Percentiles rank a stretch among this genome's conserved stretches.
These are phyloP conservation scores for Gila orcuttii DNA, from an alignment of 2,113 vertebrate genomes.

Conservation along the genomic window DNA sequence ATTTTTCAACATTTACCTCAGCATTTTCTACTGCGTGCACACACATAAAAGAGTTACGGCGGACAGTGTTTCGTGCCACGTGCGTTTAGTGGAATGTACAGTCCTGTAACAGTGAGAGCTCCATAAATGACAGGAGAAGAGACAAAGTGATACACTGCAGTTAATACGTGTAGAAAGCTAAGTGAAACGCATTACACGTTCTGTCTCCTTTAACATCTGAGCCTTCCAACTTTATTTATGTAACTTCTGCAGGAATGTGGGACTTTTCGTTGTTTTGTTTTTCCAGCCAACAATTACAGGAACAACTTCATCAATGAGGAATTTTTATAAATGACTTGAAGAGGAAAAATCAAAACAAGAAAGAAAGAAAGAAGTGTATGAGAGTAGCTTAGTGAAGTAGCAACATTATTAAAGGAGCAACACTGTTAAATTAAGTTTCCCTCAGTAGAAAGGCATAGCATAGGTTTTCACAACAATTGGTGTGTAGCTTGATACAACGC, in stretches of 20 bases:
- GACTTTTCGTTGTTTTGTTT: slow-evolving; percentile 64
- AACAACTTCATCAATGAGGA: slow-evolving; percentile 69
- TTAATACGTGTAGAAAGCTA: slow-evolving; percentile 4
- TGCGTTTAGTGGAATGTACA: slow-evolving; percentile 6
- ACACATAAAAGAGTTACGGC: slow-evolving; percentile 24
- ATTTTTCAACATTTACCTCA: slow-evolving; percentile 50
- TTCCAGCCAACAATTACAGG: slow-evolving; percentile 64
- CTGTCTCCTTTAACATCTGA: slow-evolving; percentile 25
- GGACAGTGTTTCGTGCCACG: background rate
- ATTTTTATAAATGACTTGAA: slow-evolving; percentile 58
- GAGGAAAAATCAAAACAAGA: background rate
- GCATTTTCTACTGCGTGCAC: slow-evolving; percentile 35
- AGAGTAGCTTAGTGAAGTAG: background rate
- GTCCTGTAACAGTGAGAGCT: background rate
- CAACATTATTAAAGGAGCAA: background rate
- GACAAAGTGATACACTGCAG: background rate
- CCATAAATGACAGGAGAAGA: background rate
- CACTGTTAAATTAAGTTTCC: background rate
- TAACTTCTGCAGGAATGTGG: slow-evolving; percentile 63
- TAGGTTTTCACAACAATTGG: background rate
- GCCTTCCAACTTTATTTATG: slow-evolving; percentile 66
- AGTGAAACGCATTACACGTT: slow-evolving; percentile 1
- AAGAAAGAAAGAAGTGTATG: background rate
- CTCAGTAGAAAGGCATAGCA: background rate
- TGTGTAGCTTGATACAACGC: background rate